A percentile compares a stretch with the other conserved stretches of the same genome.
These are phyloP conservation scores for Diorhabda elongata DNA, from an alignment of 1,140 invertebrate genomes.

Conservation along the genomic window DNA sequence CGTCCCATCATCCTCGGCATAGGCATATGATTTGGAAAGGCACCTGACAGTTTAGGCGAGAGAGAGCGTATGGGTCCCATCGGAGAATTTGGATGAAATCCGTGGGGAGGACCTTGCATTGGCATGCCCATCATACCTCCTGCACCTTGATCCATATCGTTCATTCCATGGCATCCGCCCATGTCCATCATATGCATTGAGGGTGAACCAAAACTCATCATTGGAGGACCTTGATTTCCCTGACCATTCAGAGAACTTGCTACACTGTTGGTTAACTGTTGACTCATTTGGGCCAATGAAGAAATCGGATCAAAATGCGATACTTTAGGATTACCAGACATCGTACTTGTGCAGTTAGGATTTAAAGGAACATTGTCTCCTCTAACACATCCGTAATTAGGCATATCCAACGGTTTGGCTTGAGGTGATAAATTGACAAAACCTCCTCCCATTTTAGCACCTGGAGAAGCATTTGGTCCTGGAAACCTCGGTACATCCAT, in stretches of 20 bases:
- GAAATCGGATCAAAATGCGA: conserved; percentile 87
- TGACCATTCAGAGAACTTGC: conserved; percentile 52
- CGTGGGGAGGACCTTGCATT: conserved; percentile 46
- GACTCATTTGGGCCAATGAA: conserved; percentile 90
- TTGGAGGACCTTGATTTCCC: conserved; percentile 53
- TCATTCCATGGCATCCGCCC: conserved; percentile 45
- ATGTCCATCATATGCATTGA: conserved; percentile 56
- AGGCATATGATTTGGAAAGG: conserved; percentile 46
- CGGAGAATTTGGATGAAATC: conserved; percentile 46
- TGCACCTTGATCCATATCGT: conserved; percentile 43
- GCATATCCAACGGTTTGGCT: conserved; percentile 44
- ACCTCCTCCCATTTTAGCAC: conserved; percentile 42
- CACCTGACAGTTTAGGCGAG: conserved; percentile 48
- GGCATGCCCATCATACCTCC: conserved; percentile 43
- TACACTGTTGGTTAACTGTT: conserved; percentile 76
- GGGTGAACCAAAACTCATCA: conserved; percentile 57
- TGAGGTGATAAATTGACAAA: conserved; percentile 44
- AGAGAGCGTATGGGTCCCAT: conserved; percentile 48
- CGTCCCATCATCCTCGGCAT: conserved; percentile 52
- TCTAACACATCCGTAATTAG: conserved; percentile 51
- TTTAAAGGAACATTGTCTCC: conserved; percentile 79
- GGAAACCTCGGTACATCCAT: conserved; percentile 46
- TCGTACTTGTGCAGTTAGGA: conserved; percentile 67
- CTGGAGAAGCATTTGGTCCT: conserved; percentile 42
- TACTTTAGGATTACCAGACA: conserved; percentile 54